Evolutionary conservation across 2,113 vertebrate species (phyloP).

Genomic region (Xiphophorus couchianus): DNA sequence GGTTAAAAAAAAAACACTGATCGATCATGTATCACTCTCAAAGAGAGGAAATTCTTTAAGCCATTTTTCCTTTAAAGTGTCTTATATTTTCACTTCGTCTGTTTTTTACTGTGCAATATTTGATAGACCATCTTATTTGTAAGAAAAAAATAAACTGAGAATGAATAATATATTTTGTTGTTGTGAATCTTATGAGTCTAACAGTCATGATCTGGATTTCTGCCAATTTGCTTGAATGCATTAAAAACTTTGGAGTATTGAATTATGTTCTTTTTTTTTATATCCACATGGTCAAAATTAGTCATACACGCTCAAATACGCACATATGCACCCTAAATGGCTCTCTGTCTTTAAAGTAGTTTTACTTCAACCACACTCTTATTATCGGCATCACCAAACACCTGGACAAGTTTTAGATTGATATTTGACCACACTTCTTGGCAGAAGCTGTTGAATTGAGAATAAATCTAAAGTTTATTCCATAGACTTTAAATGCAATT

Average conservation of each 20-base stretch:
- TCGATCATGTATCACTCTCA: conserved; percentile 11
- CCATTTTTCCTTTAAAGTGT: conserved; percentile 31
- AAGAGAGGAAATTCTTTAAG: conserved; percentile 14
- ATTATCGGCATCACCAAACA: too few species aligned
- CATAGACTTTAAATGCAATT: too few species aligned
- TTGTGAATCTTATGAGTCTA: neutral
- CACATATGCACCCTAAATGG: too few species aligned
- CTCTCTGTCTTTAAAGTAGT: too few species aligned
- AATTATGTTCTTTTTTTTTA: neutral
- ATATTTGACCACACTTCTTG: too few species aligned
- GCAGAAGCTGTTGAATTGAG: too few species aligned
- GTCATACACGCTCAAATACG: too few species aligned
- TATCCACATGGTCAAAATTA: too few species aligned
- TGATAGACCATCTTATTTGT: conserved; percentile 50
- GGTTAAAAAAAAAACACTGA: conserved; percentile 7
- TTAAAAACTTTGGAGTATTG: neutral
- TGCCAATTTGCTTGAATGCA: neutral
- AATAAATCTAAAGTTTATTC: too few species aligned
- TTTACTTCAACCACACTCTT: too few species aligned
- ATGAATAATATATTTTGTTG: neutral
- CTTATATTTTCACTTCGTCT: conserved; percentile 42
- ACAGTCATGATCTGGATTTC: neutral
- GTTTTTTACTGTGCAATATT: conserved; percentile 74
- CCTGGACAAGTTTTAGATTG: too few species aligned
- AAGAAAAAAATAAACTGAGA: conserved; percentile 18